These are phyloP conservation scores for Ambastaia sidthimunki DNA, from an alignment of 2,797 vertebrate genomes.

Conservation along the genomic window DNA sequence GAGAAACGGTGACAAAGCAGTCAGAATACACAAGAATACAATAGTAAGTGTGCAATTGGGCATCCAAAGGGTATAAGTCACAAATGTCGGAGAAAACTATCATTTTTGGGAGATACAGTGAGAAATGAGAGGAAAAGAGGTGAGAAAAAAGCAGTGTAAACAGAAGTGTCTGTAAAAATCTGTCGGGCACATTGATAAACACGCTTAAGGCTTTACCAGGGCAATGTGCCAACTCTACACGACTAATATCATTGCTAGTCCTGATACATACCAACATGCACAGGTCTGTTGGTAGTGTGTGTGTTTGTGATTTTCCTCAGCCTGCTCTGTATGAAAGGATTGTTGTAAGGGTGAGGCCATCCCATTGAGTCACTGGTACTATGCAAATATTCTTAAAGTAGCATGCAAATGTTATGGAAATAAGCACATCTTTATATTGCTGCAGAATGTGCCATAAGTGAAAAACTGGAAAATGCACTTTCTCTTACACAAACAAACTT, in stretches of 20 bases:
- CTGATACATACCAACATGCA: constrained; percentile 2
- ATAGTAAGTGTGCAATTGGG: constrained; percentile 1
- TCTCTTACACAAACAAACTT: neutral
- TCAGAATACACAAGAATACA: constrained; percentile 14
- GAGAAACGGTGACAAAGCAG: constrained; percentile 15
- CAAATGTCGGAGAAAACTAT: neutral
- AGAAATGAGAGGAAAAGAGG: neutral
- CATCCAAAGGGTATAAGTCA: constrained; percentile 10
- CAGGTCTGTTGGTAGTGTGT: constrained; percentile 1
- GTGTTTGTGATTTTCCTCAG: constrained; percentile 42
- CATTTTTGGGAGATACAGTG: neutral
- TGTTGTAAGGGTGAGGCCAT: constrained; percentile 67
- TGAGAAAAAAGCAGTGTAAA: neutral
- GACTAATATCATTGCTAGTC: constrained; percentile 9
- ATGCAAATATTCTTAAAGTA: constrained; percentile 74
- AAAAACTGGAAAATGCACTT: constrained; percentile 17
- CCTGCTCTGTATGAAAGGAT: constrained; percentile 33
- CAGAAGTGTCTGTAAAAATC: neutral
- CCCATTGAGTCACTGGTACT: constrained; percentile 72
- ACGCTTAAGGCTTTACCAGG: constrained; percentile 14
- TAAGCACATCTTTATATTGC: constrained; percentile 40
- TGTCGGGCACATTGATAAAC: neutral
- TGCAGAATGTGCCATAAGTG: constrained; percentile 25
- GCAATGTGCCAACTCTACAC: neutral
- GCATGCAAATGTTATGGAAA: constrained; percentile 72